Evolutionary conservation across 37 sponge, comb jelly and placozoan genomes (phyloP).

Genomic region (Petrosia ficiformis): DNA sequence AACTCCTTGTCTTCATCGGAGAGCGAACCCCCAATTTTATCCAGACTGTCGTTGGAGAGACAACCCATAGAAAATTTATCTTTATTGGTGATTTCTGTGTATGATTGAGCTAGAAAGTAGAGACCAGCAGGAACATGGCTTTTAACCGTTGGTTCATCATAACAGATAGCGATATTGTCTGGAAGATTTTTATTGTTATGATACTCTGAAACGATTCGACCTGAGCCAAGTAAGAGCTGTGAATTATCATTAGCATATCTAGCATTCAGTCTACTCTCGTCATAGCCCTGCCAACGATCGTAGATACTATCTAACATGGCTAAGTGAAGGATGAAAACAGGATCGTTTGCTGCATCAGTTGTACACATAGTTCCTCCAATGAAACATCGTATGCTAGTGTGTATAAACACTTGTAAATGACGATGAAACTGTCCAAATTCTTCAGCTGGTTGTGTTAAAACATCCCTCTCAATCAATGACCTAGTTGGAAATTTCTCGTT

Average conservation of each 20-base stretch:
- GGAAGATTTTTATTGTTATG: conserved; percentile 51
- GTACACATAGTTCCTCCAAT: conserved; percentile 74
- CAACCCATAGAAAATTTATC: no score
- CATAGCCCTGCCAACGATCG: conserved; percentile 56
- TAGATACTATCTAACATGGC: conserved; percentile 57
- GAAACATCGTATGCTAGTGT: conserved; percentile 58
- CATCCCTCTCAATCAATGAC: conserved; percentile 39
- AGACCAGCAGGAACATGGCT: conserved; percentile 25
- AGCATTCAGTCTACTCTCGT: conserved; percentile 4
- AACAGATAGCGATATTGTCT: conserved; percentile 33
- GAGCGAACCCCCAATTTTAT: no score
- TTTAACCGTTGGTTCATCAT: conserved; percentile 20
- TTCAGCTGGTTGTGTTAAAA: conserved; percentile 29
- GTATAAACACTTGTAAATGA: conserved; percentile 51
- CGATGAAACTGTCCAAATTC: conserved; percentile 46
- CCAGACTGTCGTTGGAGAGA: no score
- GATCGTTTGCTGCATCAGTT: conserved; percentile 55
- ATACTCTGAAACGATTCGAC: conserved; percentile 31
- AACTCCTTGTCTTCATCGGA: no score
- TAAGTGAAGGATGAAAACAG: conserved; percentile 51
- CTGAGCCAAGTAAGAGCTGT: conserved; percentile 11
- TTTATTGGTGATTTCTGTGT: not conserved
- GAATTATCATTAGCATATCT: conserved; percentile 47
- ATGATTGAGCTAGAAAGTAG: conserved; percentile 5
- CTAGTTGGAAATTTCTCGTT: conserved; percentile 45